Evolutionary conservation across 2,888 invertebrate species (phyloP).

Genomic region (Myopa testacea): DNA sequence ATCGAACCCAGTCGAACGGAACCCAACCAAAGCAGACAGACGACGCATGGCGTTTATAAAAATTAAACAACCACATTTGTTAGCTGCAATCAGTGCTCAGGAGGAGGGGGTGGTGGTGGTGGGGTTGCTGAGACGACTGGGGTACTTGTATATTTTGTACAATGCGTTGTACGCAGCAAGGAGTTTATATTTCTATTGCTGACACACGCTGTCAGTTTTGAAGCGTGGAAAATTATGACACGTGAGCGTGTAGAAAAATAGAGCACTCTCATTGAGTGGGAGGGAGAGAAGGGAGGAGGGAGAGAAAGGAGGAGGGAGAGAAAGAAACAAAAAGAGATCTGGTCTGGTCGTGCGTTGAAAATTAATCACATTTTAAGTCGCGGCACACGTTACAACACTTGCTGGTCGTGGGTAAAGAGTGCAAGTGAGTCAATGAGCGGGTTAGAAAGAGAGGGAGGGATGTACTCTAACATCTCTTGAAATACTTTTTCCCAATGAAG

Average conservation of each 20-base stretch:
- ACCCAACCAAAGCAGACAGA: neutral
- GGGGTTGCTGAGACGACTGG: neutral
- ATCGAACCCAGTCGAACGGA: neutral
- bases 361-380: constrained; percentile 57
- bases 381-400: constrained; percentile 29
- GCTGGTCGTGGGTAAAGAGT: neutral
- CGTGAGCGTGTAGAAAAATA: constrained; percentile 44
- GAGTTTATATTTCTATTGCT: constrained; percentile 45
- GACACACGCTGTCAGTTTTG: constrained; percentile 44
- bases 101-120: neutral
- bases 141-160: neutral
- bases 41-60: constrained; percentile 10
- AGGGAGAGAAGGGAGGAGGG: constrained; percentile 44
- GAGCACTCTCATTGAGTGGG: constrained; percentile 8
- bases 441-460: too few species aligned
- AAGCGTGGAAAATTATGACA: constrained; percentile 63
- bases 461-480: neutral
- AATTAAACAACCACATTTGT: constrained; percentile 34
- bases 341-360: constrained; percentile 24
- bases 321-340: too few species aligned
- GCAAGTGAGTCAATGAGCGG: neutral
- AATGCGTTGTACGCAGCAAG: neutral
- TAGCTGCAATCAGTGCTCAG: constrained; percentile 20
- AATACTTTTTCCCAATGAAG: neutral
- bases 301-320: constrained; percentile 45